A percentile compares a stretch with the other conserved stretches of the same genome.
Evolutionary conservation across 2,797 vertebrate species (phyloP).

Genomic region (Avahi laniger): DNA sequence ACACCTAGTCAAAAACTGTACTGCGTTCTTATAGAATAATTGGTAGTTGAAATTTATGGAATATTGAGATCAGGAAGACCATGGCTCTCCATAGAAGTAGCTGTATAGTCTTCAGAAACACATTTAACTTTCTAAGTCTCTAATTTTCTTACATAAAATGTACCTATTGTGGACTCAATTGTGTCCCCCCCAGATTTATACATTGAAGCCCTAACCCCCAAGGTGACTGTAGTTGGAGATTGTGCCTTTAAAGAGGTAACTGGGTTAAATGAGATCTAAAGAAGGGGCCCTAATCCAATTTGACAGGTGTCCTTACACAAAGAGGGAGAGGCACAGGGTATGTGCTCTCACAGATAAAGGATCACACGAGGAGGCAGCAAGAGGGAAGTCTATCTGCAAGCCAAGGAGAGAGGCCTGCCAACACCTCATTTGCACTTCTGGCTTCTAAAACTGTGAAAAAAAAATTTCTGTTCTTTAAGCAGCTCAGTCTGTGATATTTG

Average conservation of each 20-base stretch:
- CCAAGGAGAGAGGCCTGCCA: not conserved
- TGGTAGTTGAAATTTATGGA: not conserved
- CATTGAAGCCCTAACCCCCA: too few species aligned
- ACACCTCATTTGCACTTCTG: not conserved
- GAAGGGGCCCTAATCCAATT: fast-evolving
- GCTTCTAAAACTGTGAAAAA: not conserved
- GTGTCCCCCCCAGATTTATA: too few species aligned
- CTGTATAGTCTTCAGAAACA: not conserved
- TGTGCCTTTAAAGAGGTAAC: not conserved
- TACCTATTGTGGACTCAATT: too few species aligned
- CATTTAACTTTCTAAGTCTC: not conserved
- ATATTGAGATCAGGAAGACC: not conserved
- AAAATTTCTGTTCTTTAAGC: not conserved
- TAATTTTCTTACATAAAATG: not conserved
- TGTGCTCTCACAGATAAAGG: not conserved
- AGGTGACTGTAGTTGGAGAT: not conserved
- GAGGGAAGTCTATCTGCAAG: not conserved
- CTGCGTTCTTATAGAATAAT: not conserved
- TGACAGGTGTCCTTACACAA: not conserved
- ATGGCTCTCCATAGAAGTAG: not conserved
- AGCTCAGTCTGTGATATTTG: not conserved
- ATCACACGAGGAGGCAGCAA: fast-evolving
- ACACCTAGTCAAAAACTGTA: not conserved
- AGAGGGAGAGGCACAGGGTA: not conserved
- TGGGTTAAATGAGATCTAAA: not conserved